A percentile compares a stretch with the other conserved stretches of the same genome.
phyloP scores from a whole-genome alignment of 2,888 invertebrate genomes.

The Hydriomena furcata region DNA sequence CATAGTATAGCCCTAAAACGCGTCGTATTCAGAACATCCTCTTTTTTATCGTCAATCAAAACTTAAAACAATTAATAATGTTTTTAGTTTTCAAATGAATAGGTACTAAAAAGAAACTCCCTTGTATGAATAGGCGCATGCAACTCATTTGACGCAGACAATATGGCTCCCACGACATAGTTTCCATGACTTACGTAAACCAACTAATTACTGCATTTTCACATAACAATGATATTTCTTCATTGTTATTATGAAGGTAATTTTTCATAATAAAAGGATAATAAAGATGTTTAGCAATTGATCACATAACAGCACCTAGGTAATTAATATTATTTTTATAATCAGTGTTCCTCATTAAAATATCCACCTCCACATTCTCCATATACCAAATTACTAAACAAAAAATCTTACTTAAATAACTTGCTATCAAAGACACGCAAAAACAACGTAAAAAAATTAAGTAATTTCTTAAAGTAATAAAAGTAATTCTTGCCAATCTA shows the following conservation, averaged over 20 bases:
- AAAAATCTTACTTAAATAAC: too few relatives aligned
- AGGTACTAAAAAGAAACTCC: not conserved
- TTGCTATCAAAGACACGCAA: too few relatives aligned
- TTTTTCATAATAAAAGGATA: constrained; percentile 30
- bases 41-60: too few relatives aligned
- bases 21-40: too few relatives aligned
- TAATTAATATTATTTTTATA: too few relatives aligned
- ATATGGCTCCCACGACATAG: constrained; percentile 75
- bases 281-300: constrained; percentile 8
- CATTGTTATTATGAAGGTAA: constrained; percentile 42
- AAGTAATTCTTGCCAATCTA: too few relatives aligned
- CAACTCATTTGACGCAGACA: constrained; percentile 48
- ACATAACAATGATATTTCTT: constrained; percentile 65
- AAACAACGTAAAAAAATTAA: too few relatives aligned
- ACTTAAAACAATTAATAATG: not conserved
- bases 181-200: constrained; percentile 79
- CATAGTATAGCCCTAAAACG: too few relatives aligned
- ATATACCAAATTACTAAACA: too few relatives aligned
- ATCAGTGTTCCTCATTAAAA: too few relatives aligned
- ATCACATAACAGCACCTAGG: not conserved
- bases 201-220: constrained; percentile 66
- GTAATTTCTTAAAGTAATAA: too few relatives aligned
- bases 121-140: constrained; percentile 27
- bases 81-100: not conserved
- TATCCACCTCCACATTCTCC: too few relatives aligned